Evolutionary conservation across 2,113 vertebrate species (phyloP).

Genomic region (Pelobates fuscus): DNA sequence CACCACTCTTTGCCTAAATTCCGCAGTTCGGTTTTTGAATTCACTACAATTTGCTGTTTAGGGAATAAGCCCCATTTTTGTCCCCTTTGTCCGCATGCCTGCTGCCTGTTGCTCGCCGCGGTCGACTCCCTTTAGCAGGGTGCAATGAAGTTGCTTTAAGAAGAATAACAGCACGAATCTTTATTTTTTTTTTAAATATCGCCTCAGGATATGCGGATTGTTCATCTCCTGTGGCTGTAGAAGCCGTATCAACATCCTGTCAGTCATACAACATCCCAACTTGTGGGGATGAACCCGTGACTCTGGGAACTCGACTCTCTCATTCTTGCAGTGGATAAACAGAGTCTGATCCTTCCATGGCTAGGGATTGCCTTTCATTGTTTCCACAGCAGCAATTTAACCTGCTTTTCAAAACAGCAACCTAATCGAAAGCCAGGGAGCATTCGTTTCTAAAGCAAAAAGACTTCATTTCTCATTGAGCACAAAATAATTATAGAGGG

Average conservation of each 20-base stretch:
- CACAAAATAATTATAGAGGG: slow-evolving; percentile 57
- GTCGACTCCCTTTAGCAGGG: neutral
- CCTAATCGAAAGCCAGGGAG: slow-evolving; percentile 51
- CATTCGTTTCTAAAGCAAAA: slow-evolving; percentile 47
- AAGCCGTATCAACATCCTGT: slow-evolving; percentile 33
- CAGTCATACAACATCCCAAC: slow-evolving; percentile 35
- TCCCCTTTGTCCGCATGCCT: neutral
- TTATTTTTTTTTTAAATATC: slow-evolving; percentile 1
- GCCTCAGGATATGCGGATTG: too few relatives aligned
- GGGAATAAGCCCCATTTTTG: too few relatives aligned
- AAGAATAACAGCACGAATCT: slow-evolving; percentile 18
- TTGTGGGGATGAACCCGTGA: slow-evolving; percentile 55
- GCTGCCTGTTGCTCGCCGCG: neutral
- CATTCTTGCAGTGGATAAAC: slow-evolving; percentile 58
- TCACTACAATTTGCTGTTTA: too few relatives aligned
- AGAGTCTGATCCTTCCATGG: slow-evolving; percentile 37
- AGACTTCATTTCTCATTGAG: slow-evolving; percentile 52
- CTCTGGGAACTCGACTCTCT: slow-evolving; percentile 55
- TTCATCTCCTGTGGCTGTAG: slow-evolving; percentile 42
- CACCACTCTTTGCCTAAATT: too few relatives aligned
- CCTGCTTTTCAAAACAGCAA: slow-evolving; percentile 56
- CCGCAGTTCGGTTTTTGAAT: too few relatives aligned
- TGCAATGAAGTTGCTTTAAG: slow-evolving; percentile 20
- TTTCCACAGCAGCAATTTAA: slow-evolving; percentile 48
- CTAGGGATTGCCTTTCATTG: slow-evolving; percentile 56